Evolutionary conservation across 1,140 invertebrate species (phyloP).

Genomic region (Hycleus cichorii): DNA sequence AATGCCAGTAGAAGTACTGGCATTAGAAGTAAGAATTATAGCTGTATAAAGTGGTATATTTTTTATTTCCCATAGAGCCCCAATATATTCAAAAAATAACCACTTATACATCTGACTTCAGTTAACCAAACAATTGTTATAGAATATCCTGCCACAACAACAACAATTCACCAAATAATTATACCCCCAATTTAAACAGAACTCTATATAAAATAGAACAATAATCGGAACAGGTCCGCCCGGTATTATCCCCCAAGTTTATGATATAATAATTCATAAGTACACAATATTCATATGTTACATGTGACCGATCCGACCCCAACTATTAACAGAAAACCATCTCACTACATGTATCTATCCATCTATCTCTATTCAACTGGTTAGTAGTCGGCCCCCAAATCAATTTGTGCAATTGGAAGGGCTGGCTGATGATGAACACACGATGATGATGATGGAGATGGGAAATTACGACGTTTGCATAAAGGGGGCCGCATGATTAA

Average conservation of each 20-base stretch:
- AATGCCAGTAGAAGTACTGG: too few relatives aligned
- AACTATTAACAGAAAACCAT: conserved; percentile 25
- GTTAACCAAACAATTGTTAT: conserved; percentile 25
- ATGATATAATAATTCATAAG: conserved; percentile 43
- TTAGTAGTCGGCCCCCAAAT: conserved; percentile 24
- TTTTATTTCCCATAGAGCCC: too few relatives aligned
- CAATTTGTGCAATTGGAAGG: conserved; percentile 37
- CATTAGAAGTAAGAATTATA: too few relatives aligned
- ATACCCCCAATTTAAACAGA: background rate
- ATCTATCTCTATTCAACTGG: conserved; percentile 11
- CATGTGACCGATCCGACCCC: conserved; percentile 32
- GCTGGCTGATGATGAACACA: conserved; percentile 24
- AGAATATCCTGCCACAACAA: background rate
- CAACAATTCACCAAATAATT: conserved; percentile 12
- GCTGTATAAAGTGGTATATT: too few relatives aligned
- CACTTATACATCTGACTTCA: conserved; percentile 41
- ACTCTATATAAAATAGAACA: too few relatives aligned
- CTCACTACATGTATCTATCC: conserved; percentile 6
- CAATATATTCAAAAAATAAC: conserved; percentile 23
- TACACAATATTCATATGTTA: conserved; percentile 30
- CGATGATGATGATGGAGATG: conserved; percentile 24
- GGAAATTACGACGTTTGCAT: conserved; percentile 35
- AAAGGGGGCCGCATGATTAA: conserved; percentile 32
- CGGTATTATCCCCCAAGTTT: conserved; percentile 14
- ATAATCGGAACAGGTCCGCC: conserved; percentile 4